Percentiles rank a stretch among this genome's conserved stretches.
phyloP scores from a whole-genome alignment of 2,888 invertebrate species.

The Caenorhabditis sp. region DNA sequence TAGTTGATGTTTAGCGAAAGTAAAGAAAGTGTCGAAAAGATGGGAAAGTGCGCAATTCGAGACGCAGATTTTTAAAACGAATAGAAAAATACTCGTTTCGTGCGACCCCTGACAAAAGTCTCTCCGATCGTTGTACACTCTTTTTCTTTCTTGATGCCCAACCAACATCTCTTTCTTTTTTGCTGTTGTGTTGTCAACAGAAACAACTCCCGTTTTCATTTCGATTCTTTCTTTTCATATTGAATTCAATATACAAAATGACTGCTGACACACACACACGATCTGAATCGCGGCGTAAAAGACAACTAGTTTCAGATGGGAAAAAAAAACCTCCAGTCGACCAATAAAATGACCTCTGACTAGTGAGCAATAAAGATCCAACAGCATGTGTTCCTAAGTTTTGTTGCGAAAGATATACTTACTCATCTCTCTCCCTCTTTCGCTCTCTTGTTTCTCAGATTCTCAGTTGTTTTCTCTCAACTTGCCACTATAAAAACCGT shows the following conservation, averaged over 20 bases:
- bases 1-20: constrained; percentile 36
- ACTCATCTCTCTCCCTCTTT: constrained; percentile 8
- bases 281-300: background rate
- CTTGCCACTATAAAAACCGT: constrained; percentile 10
- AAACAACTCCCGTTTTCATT: constrained; percentile 35
- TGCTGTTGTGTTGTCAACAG: constrained; percentile 50
- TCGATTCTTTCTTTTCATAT: constrained; percentile 32
- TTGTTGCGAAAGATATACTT: constrained; percentile 9
- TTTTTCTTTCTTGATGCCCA: constrained; percentile 9
- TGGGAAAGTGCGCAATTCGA: constrained; percentile 44
- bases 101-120: constrained; percentile 25
- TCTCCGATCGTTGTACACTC: constrained; percentile 47
- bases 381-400: background rate
- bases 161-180: constrained; percentile 32
- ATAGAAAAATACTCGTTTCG: constrained; percentile 53
- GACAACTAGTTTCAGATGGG: constrained; percentile 27
- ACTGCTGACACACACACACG: background rate
- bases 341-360: background rate
- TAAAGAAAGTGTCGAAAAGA: constrained; percentile 43
- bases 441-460: background rate
- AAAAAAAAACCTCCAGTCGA: background rate
- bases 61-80: constrained; percentile 42
- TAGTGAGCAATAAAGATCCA: background rate
- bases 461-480: background rate
- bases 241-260: constrained; percentile 24